phyloP scores from a whole-genome alignment of 2,797 vertebrate genomes.

The Hapalemur alaotrensis region DNA sequence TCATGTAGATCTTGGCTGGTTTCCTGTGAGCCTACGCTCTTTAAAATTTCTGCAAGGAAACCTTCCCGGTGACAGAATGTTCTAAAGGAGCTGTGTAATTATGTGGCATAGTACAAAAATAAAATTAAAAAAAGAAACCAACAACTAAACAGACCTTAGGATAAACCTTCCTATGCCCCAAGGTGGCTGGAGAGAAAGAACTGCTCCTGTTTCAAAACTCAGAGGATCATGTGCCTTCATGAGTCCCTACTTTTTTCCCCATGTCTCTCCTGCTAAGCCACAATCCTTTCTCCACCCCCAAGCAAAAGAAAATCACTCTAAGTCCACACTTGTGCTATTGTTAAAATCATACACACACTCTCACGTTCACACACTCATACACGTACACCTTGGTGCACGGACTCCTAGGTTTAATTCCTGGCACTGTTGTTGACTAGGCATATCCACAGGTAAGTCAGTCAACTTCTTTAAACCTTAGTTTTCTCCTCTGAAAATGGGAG shows the following conservation, averaged over 20 bases:
- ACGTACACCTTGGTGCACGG: not conserved
- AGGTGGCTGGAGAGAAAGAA: not conserved
- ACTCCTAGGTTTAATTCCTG: not conserved
- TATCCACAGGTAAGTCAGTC: not conserved
- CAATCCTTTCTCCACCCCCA: not conserved
- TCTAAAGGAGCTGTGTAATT: conserved; percentile 80
- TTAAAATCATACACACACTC: not conserved
- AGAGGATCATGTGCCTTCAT: conserved; percentile 7
- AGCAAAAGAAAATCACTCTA: conserved; percentile 6
- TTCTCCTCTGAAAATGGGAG: not conserved
- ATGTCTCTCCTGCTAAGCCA: not conserved
- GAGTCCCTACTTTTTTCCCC: not conserved
- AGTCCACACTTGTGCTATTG: not conserved
- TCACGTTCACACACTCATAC: not conserved
- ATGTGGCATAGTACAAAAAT: conserved; percentile 75
- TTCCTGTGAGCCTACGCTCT: conserved; percentile 80
- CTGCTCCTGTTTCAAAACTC: conserved; percentile 48
- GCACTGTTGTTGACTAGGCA: too few relatives aligned
- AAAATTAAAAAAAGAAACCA: conserved; percentile 62
- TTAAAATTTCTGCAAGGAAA: conserved; percentile 81
- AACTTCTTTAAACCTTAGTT: not conserved
- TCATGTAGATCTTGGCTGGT: conserved; percentile 79
- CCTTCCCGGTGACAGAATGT: conserved; percentile 79
- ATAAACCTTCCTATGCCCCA: not conserved
- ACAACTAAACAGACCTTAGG: conserved; percentile 55